These are phyloP conservation scores for Adrianichthys oophorus DNA, from an alignment of 2,797 vertebrate species.

Conservation along the genomic window DNA sequence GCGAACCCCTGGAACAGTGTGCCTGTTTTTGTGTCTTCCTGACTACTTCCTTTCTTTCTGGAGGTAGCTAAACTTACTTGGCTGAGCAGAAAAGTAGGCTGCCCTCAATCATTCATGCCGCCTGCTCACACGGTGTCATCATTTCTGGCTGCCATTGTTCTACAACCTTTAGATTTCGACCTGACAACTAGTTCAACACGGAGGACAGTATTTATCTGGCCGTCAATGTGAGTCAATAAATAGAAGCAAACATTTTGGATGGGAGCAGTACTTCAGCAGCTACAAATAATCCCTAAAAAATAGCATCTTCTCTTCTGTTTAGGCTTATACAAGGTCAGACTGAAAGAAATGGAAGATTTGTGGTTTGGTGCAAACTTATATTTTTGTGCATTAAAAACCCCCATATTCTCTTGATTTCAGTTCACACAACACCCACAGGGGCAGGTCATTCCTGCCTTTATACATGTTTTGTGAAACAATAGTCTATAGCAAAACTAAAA, in stretches of 20 bases:
- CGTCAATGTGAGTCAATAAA: conserved; percentile 6
- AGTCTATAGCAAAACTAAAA: no score
- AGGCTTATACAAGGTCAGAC: background rate
- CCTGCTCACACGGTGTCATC: conserved; percentile 6
- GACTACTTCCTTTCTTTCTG: conserved; percentile 21
- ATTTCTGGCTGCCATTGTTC: conserved; percentile 12
- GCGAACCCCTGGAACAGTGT: conserved; percentile 30
- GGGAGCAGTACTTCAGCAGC: background rate
- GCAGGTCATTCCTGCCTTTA: no score
- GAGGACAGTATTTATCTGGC: conserved; percentile 11
- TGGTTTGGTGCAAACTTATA: no score
- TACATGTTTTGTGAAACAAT: no score
- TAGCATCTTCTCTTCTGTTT: background rate
- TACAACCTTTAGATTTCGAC: background rate
- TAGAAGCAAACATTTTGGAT: conserved; percentile 1
- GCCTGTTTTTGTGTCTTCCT: conserved; percentile 5
- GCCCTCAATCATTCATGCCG: conserved; percentile 7
- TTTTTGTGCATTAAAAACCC: no score
- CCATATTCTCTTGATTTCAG: no score
- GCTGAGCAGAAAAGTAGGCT: conserved; percentile 10
- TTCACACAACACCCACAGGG: no score
- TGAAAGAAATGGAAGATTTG: background rate
- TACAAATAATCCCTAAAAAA: conserved; percentile 4
- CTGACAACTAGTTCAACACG: background rate
- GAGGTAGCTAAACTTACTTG: conserved; percentile 13